phyloP scores from a whole-genome alignment of 2,888 invertebrate genomes.

The Strigamia crassipes region DNA sequence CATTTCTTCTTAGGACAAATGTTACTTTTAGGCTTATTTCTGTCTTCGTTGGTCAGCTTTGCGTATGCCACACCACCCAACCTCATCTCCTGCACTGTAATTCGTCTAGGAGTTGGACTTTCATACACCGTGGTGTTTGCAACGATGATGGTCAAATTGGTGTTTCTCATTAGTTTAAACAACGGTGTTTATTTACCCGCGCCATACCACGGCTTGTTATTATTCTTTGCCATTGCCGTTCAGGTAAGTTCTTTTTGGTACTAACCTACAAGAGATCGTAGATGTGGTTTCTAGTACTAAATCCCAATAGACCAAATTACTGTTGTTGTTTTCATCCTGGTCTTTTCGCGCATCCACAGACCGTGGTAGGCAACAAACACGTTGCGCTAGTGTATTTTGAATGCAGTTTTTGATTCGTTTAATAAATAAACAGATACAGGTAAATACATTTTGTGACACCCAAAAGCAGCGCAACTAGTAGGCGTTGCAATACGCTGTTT shows the following conservation, averaged over 20 bases:
- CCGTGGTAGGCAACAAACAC: too few relatives aligned
- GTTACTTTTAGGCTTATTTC: constrained; percentile 79
- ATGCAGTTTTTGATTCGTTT: too few relatives aligned
- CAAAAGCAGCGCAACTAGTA: too few relatives aligned
- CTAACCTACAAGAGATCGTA: too few relatives aligned
- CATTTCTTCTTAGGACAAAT: constrained; percentile 87
- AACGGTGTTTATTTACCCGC: constrained; percentile 90
- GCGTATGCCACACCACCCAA: constrained; percentile 78
- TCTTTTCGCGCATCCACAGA: too few relatives aligned
- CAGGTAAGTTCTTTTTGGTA: constrained; percentile 64
- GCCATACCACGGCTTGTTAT: constrained; percentile 82
- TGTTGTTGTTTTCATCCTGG: too few relatives aligned
- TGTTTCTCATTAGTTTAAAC: constrained; percentile 88
- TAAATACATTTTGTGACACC: too few relatives aligned
- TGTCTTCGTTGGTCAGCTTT: constrained; percentile 78
- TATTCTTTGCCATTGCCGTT: constrained; percentile 88
- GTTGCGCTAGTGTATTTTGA: too few relatives aligned
- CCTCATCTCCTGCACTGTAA: constrained; percentile 77
- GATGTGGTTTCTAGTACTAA: too few relatives aligned
- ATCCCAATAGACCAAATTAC: too few relatives aligned
- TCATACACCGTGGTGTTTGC: constrained; percentile 84
- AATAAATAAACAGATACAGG: too few relatives aligned
- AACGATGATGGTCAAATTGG: constrained; percentile 88
- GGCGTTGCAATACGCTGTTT: too few relatives aligned
- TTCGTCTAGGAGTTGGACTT: constrained; percentile 76